Conservation (phyloP, 2,797 vertebrate genomes). For the Ataeniobius toweri region DNA sequence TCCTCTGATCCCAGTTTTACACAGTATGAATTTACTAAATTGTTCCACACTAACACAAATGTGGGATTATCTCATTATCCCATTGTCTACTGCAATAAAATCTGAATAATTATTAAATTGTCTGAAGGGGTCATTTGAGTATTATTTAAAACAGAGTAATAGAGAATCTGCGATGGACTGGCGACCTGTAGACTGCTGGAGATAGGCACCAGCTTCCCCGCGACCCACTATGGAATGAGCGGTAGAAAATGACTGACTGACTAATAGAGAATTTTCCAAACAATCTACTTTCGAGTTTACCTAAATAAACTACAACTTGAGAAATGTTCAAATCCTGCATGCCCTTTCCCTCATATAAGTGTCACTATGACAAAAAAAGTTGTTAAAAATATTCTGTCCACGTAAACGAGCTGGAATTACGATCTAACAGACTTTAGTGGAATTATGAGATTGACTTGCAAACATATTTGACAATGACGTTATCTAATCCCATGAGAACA, state of each 20-base stretch:
- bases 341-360: background rate
- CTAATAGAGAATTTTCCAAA: background rate
- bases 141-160: too few species aligned
- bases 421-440: conserved; percentile 13
- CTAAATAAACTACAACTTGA: background rate
- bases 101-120: too few species aligned
- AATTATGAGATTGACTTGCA: conserved; percentile 25
- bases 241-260: too few species aligned
- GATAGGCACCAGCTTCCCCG: too few species aligned
- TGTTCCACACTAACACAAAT: background rate
- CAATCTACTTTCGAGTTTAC: background rate
- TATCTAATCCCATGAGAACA: conserved; percentile 32
- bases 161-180: too few species aligned
- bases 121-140: too few species aligned
- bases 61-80: too few species aligned
- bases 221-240: too few species aligned
- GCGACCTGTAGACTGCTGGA: too few species aligned
- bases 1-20: background rate
- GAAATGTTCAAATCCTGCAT: background rate
- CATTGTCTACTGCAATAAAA: too few species aligned
- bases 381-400: conserved; percentile 6
- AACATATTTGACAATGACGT: conserved; percentile 17
- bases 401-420: background rate
- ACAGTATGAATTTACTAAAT: background rate
- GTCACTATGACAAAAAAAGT: background rate